Evolutionary conservation across 1,140 invertebrate species (phyloP).

Genomic region (Drosophila leontia): DNA sequence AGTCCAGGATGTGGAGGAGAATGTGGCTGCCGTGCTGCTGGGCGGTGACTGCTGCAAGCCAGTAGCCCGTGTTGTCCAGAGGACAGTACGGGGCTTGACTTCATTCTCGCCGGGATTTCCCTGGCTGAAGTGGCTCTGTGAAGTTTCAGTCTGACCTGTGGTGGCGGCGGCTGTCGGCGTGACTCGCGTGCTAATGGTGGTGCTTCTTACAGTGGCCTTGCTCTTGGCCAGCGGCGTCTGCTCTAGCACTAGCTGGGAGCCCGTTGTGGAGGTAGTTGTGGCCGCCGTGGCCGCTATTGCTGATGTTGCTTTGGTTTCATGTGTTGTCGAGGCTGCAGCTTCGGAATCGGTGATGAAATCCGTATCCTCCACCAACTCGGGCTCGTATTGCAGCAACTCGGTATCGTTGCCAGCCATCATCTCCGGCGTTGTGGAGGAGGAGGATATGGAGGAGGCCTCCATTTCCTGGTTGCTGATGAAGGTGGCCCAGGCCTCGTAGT

Average conservation of each 20-base stretch:
- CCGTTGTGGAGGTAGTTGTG: constrained; percentile 44
- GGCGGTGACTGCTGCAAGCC: constrained; percentile 2
- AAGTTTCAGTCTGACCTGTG: constrained; percentile 50
- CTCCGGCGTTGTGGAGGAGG: constrained; percentile 26
- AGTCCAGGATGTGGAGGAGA: constrained; percentile 1
- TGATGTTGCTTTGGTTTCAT: constrained; percentile 76
- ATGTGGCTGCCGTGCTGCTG: constrained; percentile 21
- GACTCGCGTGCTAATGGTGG: constrained; percentile 15
- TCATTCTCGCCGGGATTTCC: constrained; percentile 24
- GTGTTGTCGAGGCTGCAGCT: constrained; percentile 38
- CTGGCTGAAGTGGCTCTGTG: constrained; percentile 19
- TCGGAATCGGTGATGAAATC: constrained; percentile 26
- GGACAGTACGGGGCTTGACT: constrained; percentile 34
- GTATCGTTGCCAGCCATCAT: constrained; percentile 44
- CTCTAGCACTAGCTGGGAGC: constrained; percentile 62
- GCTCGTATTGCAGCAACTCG: constrained; percentile 66
- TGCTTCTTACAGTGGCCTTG: constrained; percentile 18
- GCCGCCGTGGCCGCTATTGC: constrained; percentile 46
- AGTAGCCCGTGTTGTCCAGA: constrained; percentile 35
- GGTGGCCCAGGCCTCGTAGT: constrained; percentile 67
- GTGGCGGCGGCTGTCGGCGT: constrained; percentile 25
- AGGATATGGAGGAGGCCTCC: constrained; percentile 34
- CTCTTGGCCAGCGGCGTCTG: constrained; percentile 58
- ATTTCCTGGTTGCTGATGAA: constrained; percentile 64
- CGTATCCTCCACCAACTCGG: constrained; percentile 54